These are phyloP conservation scores for Equus przewalskii DNA, from an alignment of 2,113 vertebrate species.

Conservation along the genomic window DNA sequence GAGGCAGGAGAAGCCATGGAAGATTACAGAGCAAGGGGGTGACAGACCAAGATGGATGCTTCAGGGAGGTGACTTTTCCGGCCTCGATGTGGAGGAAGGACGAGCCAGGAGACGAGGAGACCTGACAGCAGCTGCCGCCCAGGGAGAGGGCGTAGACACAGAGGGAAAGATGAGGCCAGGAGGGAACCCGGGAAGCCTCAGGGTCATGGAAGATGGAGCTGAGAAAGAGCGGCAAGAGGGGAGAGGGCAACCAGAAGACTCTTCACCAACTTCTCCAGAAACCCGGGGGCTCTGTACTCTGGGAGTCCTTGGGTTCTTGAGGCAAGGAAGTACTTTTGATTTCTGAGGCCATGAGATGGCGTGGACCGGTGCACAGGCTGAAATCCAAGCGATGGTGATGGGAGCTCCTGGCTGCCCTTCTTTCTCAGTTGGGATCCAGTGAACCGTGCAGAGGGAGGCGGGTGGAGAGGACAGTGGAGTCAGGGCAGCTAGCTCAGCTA, in stretches of 20 bases:
- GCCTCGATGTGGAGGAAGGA: background rate
- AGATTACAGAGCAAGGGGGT: background rate
- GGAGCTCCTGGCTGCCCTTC: too few species aligned
- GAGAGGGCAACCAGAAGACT: accelerated
- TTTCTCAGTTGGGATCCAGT: too few species aligned
- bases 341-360: too few species aligned
- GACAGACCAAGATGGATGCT: too few species aligned
- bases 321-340: too few species aligned
- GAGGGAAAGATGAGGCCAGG: accelerated
- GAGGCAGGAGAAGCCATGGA: background rate
- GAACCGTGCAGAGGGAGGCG: too few species aligned
- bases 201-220: background rate
- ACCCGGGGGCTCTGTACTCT: background rate
- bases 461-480: too few species aligned
- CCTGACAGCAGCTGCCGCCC: background rate
- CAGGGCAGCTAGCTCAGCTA: too few species aligned
- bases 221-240: background rate
- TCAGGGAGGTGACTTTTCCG: background rate
- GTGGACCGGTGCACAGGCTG: too few species aligned
- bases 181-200: background rate
- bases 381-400: too few species aligned
- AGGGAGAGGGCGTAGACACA: accelerated
- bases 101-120: background rate
- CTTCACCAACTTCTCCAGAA: background rate
- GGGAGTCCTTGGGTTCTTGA: too few species aligned